Conservation (phyloP, 1,140 invertebrate genomes). For the Macrobrachium rosenbergii region DNA sequence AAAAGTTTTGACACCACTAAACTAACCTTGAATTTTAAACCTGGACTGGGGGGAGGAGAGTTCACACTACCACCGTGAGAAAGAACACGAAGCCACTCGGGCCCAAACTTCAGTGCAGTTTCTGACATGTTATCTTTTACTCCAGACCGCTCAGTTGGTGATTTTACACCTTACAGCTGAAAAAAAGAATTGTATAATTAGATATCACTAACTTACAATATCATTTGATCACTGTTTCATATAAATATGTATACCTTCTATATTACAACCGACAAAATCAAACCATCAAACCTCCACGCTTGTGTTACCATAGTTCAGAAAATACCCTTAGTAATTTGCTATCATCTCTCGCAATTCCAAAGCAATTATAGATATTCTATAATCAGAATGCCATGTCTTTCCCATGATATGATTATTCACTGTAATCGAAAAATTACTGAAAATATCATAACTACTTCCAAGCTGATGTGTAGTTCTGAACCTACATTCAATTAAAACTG, state of each 20-base stretch:
- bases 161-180: constrained; percentile 51
- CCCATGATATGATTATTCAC: too few relatives aligned
- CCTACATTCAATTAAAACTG: too few relatives aligned
- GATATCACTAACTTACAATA: neutral
- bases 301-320: too few relatives aligned
- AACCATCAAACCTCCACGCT: too few relatives aligned
- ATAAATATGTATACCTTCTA: neutral
- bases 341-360: too few relatives aligned
- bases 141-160: constrained; percentile 26
- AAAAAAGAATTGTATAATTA: neutral
- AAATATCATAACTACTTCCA: too few relatives aligned
- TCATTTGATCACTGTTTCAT: neutral
- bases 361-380: too few relatives aligned
- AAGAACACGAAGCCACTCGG: constrained; percentile 73
- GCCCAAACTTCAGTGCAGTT: constrained; percentile 73
- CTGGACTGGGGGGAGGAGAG: constrained; percentile 69
- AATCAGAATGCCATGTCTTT: too few relatives aligned
- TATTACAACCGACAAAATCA: too few relatives aligned
- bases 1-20: neutral
- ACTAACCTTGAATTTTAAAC: constrained; percentile 63
- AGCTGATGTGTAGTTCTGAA: too few relatives aligned
- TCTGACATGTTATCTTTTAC: constrained; percentile 66
- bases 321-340: too few relatives aligned
- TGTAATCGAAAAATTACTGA: too few relatives aligned
- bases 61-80: constrained; percentile 71